Evolutionary conservation across 2,888 invertebrate genomes (phyloP).

Genomic region (Fabriciana adippe): DNA sequence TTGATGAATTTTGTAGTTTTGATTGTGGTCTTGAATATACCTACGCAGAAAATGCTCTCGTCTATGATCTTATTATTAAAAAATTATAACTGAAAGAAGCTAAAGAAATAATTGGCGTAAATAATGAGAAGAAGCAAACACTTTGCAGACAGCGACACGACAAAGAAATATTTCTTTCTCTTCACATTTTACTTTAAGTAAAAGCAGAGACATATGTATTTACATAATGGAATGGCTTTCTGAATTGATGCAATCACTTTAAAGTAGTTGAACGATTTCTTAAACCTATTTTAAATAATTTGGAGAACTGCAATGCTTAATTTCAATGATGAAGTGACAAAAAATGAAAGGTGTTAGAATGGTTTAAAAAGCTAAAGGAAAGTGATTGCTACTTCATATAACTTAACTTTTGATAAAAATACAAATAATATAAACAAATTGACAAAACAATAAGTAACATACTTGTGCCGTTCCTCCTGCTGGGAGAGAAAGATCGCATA

Average conservation of each 20-base stretch:
- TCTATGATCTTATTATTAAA: conserved; percentile 38
- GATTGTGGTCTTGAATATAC: conserved; percentile 69
- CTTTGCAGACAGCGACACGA: conserved; percentile 11
- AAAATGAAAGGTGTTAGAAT: neutral
- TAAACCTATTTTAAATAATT: too few relatives aligned
- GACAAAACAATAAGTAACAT: conserved; percentile 36
- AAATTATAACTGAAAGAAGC: conserved; percentile 27
- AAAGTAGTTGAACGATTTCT: too few relatives aligned
- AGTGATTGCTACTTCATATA: too few relatives aligned
- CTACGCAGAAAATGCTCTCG: conserved; percentile 67
- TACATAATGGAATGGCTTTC: neutral
- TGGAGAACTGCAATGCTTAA: too few relatives aligned
- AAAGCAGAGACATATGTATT: neutral
- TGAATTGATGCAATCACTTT: too few relatives aligned
- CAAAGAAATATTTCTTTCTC: neutral
- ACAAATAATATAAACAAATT: too few relatives aligned
- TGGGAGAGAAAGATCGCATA: conserved; percentile 86
- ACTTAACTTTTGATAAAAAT: too few relatives aligned
- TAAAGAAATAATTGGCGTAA: conserved; percentile 17
- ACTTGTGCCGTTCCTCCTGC: conserved; percentile 77
- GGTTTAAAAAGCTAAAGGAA: neutral
- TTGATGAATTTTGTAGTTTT: conserved; percentile 75
- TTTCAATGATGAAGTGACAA: too few relatives aligned
- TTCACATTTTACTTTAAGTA: neutral
- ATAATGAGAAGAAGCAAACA: conserved; percentile 15